These are phyloP conservation scores for Osedax frankpressi DNA, from an alignment of 2,888 invertebrate genomes.

Conservation along the genomic window DNA sequence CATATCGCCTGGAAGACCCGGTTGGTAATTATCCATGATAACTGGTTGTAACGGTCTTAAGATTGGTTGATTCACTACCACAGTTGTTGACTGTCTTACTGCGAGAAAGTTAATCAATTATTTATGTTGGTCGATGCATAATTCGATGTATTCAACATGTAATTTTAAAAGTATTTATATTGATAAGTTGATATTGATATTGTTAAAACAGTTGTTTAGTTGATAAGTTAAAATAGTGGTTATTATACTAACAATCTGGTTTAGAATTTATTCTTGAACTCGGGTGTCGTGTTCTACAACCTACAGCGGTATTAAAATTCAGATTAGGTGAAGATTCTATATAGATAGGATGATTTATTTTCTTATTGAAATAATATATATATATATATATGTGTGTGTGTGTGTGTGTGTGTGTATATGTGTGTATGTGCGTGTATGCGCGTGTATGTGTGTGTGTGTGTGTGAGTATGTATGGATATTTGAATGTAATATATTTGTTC, in stretches of 20 bases:
- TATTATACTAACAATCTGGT: background rate
- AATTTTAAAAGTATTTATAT: background rate
- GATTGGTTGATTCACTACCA: slow-evolving; percentile 19
- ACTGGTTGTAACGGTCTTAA: background rate
- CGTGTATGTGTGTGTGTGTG: too few species aligned
- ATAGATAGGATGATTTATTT: too few species aligned
- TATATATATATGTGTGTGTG: too few species aligned
- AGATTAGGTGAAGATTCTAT: too few species aligned
- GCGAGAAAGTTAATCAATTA: background rate
- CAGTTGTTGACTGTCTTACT: slow-evolving; percentile 5
- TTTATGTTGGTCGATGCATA: background rate
- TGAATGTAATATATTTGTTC: too few species aligned
- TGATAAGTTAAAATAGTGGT: too few species aligned
- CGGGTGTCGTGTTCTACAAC: background rate
- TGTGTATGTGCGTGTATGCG: too few species aligned
- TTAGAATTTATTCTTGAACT: background rate
- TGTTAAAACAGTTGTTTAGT: background rate
- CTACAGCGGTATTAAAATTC: too few species aligned
- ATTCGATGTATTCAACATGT: background rate
- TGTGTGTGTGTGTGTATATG: too few species aligned
- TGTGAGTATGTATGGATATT: too few species aligned
- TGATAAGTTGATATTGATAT: too few species aligned
- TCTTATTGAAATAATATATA: too few species aligned
- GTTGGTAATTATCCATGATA: background rate
- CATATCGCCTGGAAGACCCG: background rate